Evolutionary conservation across 2,888 invertebrate species (phyloP).

Genomic region (Parasteatoda lunata): DNA sequence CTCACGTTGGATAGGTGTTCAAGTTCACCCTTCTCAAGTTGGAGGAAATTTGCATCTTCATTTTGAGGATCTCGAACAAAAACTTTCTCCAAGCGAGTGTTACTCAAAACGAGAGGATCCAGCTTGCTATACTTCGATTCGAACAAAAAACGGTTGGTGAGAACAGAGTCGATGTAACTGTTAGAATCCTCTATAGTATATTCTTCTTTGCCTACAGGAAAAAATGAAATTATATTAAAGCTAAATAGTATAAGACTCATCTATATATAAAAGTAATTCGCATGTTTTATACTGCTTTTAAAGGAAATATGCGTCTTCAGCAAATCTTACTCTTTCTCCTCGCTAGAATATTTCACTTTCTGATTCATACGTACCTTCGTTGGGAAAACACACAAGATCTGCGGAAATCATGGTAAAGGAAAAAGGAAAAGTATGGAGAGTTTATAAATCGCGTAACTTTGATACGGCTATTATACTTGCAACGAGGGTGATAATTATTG

Average conservation of each 20-base stretch:
- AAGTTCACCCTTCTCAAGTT: background rate
- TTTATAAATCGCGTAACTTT: no score
- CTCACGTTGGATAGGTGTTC: background rate
- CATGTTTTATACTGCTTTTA: no score
- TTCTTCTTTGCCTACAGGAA: slow-evolving; percentile 1
- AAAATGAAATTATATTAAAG: background rate
- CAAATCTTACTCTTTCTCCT: no score
- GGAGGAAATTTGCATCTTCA: background rate
- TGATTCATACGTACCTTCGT: no score
- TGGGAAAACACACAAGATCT: no score
- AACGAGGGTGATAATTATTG: no score
- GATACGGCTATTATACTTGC: no score
- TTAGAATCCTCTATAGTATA: slow-evolving; percentile 8
- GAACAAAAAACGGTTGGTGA: background rate
- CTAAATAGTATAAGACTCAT: background rate
- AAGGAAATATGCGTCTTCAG: no score
- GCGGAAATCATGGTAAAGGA: no score
- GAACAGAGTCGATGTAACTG: background rate
- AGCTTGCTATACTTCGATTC: slow-evolving; percentile 4
- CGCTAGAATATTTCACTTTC: no score
- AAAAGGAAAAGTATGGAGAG: no score
- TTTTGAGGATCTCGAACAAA: background rate
- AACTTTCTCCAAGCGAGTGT: background rate
- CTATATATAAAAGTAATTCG: background rate
- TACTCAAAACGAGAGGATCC: background rate